A percentile compares a stretch with the other conserved stretches of the same genome.
These are phyloP conservation scores for Odobenus rosmarus DNA, from an alignment of 2,113 vertebrate species.

Conservation along the genomic window DNA sequence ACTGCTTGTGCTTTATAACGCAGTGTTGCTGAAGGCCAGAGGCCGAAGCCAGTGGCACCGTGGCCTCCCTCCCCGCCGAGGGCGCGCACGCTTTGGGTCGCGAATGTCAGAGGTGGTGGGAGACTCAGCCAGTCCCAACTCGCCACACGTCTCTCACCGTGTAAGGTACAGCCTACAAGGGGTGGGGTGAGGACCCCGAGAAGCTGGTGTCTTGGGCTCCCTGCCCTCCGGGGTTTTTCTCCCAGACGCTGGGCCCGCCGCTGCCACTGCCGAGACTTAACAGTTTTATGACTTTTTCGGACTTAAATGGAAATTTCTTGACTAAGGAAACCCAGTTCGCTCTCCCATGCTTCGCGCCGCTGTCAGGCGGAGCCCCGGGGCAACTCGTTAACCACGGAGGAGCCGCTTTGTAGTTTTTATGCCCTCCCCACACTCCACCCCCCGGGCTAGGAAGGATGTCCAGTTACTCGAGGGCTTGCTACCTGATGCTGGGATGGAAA, in stretches of 20 bases:
- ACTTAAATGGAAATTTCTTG: constrained; percentile 76
- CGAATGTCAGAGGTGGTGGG: not conserved
- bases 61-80: not conserved
- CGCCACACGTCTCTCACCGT: not conserved
- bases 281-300: constrained; percentile 73
- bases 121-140: not conserved
- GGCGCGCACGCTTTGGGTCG: not conserved
- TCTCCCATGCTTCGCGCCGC: not conserved
- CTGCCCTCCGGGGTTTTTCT: not conserved
- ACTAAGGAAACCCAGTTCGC: not conserved
- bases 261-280: not conserved
- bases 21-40: not conserved
- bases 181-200: not conserved
- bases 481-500: constrained; percentile 33
- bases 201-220: not conserved
- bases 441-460: constrained; percentile 19
- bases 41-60: not conserved
- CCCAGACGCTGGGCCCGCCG: not conserved
- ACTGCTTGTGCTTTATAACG: not conserved
- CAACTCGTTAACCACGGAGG: not conserved
- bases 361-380: not conserved
- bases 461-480: not conserved
- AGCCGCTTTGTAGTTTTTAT: constrained; percentile 27
- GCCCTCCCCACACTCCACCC: not conserved
- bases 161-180: not conserved